Conservation (phyloP, 2,888 invertebrate species). For the Drosophila trichaetosa region DNA sequence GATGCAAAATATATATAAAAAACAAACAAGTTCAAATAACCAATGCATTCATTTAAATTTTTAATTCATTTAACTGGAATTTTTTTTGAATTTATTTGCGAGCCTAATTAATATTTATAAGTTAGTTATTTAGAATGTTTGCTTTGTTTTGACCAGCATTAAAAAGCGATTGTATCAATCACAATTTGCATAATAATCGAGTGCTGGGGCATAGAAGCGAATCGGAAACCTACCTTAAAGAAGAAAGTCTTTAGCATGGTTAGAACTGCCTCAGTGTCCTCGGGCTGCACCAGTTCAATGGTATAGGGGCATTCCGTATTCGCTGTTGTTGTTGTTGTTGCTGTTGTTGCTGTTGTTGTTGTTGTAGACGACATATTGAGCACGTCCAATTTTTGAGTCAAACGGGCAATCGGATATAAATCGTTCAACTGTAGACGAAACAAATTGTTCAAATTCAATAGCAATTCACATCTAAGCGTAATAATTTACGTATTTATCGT, state of each 20-base stretch:
- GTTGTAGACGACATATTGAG: slow-evolving; percentile 74
- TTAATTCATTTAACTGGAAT: slow-evolving; percentile 30
- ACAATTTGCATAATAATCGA: background rate
- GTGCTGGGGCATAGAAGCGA: background rate
- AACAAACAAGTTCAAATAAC: background rate
- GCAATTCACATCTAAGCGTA: slow-evolving; percentile 12
- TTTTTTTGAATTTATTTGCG: slow-evolving; percentile 20
- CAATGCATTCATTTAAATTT: background rate
- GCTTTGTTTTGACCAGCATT: slow-evolving; percentile 10
- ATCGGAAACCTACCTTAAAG: slow-evolving; percentile 84
- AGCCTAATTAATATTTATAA: slow-evolving; percentile 31
- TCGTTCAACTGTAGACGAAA: slow-evolving; percentile 82
- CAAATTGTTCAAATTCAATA: slow-evolving; percentile 50
- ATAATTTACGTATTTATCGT: background rate
- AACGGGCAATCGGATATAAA: slow-evolving; percentile 83
- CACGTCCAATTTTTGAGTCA: slow-evolving; percentile 83
- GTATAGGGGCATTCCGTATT: slow-evolving; percentile 78
- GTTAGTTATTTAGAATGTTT: slow-evolving; percentile 1
- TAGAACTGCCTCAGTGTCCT: slow-evolving; percentile 86
- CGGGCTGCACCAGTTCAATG: slow-evolving; percentile 84
- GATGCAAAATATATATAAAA: slow-evolving; percentile 6
- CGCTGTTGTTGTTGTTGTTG: background rate
- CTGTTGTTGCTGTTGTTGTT: background rate
- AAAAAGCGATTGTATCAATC: background rate
- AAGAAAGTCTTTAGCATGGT: slow-evolving; percentile 87